Percentiles rank a stretch among this genome's conserved stretches.
Conservation (phyloP, 2,113 vertebrate genomes). For the Todiramphus saurophagus region DNA sequence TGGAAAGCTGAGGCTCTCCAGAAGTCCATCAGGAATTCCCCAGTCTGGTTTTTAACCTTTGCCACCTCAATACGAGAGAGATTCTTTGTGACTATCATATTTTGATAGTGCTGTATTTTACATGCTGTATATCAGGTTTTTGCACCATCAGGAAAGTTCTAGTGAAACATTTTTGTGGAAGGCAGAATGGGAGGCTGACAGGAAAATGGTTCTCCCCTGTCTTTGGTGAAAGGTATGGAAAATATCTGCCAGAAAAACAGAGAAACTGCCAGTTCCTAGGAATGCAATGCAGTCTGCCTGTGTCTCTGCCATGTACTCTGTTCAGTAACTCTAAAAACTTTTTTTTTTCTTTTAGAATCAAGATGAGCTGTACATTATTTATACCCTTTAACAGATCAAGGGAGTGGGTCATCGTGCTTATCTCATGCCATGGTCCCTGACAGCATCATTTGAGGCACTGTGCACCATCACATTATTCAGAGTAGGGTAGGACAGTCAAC, state of each 20-base stretch:
- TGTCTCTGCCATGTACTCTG: neutral
- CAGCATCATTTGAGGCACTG: neutral
- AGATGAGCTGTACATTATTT: neutral
- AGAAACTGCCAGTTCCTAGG: neutral
- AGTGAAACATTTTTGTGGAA: neutral
- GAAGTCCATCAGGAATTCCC: neutral
- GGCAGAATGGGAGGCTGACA: neutral
- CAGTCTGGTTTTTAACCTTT: neutral
- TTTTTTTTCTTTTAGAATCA: neutral
- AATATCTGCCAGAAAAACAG: neutral
- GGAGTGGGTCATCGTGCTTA: neutral
- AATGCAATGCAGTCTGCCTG: neutral
- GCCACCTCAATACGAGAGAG: neutral
- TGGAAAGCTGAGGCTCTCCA: neutral
- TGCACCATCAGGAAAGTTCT: neutral
- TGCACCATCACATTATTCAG: neutral
- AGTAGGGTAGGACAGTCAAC: neutral
- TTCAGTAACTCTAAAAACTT: neutral
- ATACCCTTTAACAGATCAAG: neutral
- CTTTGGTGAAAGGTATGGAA: neutral
- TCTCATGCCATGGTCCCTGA: neutral
- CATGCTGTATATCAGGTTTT: neutral
- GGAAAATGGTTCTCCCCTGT: neutral
- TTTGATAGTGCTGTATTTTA: neutral
- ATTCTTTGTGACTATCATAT: neutral